These are phyloP conservation scores for Taphrorychus bicolor DNA, from an alignment of 2,888 invertebrate species.

Conservation along the genomic window DNA sequence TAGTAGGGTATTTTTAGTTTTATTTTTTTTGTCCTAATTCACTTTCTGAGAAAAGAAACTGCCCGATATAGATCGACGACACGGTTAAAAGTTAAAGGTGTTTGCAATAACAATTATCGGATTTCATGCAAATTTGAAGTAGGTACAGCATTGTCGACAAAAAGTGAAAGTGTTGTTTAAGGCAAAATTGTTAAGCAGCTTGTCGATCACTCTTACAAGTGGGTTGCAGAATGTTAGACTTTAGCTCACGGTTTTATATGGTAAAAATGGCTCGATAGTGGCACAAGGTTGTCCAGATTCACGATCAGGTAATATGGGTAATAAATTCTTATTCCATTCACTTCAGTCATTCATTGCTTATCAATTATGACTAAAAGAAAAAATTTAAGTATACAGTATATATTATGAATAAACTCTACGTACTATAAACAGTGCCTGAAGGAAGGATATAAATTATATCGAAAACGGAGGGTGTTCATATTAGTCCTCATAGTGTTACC, in stretches of 20 bases:
- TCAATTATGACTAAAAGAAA: no score
- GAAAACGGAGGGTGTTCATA: no score
- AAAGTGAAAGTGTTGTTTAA: constrained; percentile 1
- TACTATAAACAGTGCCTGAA: no score
- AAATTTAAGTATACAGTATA: no score
- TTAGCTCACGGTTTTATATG: not conserved
- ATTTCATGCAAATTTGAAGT: not conserved
- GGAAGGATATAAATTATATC: no score
- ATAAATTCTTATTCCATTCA: not conserved
- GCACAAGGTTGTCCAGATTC: constrained; percentile 14
- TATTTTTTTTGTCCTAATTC: not conserved
- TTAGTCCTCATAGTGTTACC: no score
- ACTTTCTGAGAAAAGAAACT: not conserved
- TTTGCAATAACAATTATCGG: not conserved
- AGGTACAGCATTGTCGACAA: not conserved
- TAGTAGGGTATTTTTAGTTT: not conserved
- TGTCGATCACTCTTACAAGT: constrained; percentile 3
- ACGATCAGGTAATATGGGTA: not conserved
- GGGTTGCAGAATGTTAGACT: not conserved
- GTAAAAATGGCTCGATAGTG: constrained; percentile 9
- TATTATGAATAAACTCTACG: no score
- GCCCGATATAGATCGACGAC: not conserved
- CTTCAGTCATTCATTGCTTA: not conserved
- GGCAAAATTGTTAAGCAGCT: not conserved
- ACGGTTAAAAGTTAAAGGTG: not conserved